These are phyloP conservation scores for Anodontia alba DNA, from an alignment of 2,888 invertebrate genomes.

Conservation along the genomic window DNA sequence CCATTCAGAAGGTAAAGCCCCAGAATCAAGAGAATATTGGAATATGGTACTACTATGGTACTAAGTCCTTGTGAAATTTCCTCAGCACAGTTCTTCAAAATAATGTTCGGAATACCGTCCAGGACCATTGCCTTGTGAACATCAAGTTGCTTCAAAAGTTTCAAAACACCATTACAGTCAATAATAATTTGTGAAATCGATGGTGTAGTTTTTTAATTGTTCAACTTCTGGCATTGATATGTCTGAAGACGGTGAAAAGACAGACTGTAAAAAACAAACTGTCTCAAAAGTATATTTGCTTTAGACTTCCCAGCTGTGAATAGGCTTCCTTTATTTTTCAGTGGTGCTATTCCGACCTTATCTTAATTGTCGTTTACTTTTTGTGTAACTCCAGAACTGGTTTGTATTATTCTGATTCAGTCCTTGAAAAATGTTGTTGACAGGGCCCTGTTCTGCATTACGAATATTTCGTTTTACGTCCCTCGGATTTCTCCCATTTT, in stretches of 20 bases:
- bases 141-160: neutral
- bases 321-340: neutral
- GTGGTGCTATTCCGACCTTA: neutral
- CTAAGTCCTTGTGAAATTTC: neutral
- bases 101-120: neutral
- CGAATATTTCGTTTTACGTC: too few species aligned
- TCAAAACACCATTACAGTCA: neutral
- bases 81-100: neutral
- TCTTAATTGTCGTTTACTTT: too few species aligned
- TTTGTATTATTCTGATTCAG: too few species aligned
- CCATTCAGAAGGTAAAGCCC: constrained; percentile 22
- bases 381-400: too few species aligned
- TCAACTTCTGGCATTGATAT: neutral
- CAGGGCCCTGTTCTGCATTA: too few species aligned
- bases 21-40: constrained; percentile 13
- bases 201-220: neutral
- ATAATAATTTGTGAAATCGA: neutral
- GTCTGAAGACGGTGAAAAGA: neutral
- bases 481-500: too few species aligned
- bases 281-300: constrained; percentile 3
- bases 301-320: neutral
- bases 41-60: too few species aligned
- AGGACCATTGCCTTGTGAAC: neutral
- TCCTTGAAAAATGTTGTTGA: too few species aligned
- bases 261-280: neutral